Conservation (phyloP, 2,113 vertebrate species). For the Leptocoma aspasia region DNA sequence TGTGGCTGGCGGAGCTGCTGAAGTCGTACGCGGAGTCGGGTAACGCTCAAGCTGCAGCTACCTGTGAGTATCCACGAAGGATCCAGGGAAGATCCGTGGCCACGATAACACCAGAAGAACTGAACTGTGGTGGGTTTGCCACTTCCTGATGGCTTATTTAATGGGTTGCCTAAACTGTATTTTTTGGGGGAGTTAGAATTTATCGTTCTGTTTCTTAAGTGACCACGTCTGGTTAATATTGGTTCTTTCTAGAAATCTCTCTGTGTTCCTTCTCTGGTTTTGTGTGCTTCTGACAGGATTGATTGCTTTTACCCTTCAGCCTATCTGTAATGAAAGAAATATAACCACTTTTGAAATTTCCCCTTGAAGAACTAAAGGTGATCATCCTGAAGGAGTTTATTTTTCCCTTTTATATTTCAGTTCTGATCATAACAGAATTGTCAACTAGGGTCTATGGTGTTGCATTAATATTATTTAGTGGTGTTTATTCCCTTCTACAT, state of each 20-base stretch:
- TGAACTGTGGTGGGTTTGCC: constrained; percentile 87
- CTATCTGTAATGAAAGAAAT: background rate
- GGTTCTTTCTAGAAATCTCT: background rate
- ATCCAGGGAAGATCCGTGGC: constrained; percentile 95
- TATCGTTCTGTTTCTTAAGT: background rate
- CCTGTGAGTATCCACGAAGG: constrained; percentile 88
- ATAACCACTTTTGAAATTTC: background rate
- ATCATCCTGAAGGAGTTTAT: background rate
- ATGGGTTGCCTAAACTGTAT: background rate
- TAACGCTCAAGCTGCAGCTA: constrained; percentile 93
- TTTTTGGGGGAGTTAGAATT: background rate
- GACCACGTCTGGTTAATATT: background rate
- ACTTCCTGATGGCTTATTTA: background rate
- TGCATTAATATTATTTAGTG: background rate
- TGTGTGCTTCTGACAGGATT: background rate
- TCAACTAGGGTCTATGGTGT: background rate
- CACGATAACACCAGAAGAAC: constrained; percentile 89
- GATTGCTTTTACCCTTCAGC: background rate
- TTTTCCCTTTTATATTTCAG: background rate
- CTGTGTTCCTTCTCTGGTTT: background rate
- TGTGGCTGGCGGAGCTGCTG: constrained; percentile 93
- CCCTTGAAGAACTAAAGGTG: background rate
- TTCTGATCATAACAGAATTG: background rate
- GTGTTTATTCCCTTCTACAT: background rate
- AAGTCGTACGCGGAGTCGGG: constrained; percentile 90